These are phyloP conservation scores for Siniperca chuatsi DNA, from an alignment of 2,113 vertebrate genomes.

Conservation along the genomic window DNA sequence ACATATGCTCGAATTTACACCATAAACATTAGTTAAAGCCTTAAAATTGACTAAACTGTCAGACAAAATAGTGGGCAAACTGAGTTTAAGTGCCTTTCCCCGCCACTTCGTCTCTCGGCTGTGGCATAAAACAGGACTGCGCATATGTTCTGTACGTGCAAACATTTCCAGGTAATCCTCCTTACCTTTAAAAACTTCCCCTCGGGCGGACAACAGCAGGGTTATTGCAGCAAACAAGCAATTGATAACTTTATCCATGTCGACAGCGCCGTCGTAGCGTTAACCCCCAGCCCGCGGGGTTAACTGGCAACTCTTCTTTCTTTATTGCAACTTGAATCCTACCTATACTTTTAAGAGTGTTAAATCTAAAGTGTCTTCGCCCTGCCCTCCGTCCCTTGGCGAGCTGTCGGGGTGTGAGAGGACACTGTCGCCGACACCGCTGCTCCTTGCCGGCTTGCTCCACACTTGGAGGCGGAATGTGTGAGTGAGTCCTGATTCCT, in stretches of 20 bases:
- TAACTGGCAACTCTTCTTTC: conserved; percentile 75
- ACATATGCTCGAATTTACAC: not conserved
- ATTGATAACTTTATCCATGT: conserved; percentile 87
- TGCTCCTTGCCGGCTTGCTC: conserved; percentile 69
- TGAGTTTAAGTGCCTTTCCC: conserved; percentile 18
- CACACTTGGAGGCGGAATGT: conserved; percentile 76
- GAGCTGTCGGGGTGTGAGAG: conserved; percentile 35
- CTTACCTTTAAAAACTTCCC: conserved; percentile 88
- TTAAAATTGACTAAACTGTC: conserved; percentile 4
- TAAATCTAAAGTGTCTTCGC: conserved; percentile 21
- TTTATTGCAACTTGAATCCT: conserved; percentile 63
- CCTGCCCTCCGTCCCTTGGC: conserved; percentile 43
- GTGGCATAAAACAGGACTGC: not conserved
- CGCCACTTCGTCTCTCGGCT: not conserved
- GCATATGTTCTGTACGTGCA: not conserved
- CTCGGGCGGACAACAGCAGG: conserved; percentile 79
- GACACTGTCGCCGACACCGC: conserved; percentile 49
- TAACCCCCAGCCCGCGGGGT: conserved; percentile 78
- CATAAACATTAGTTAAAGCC: not conserved
- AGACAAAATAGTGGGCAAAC: conserved; percentile 29
- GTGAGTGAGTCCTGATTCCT: conserved; percentile 78
- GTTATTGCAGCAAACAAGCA: conserved; percentile 79
- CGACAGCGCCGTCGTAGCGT: conserved; percentile 65
- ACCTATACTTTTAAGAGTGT: conserved; percentile 48
- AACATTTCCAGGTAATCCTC: conserved; percentile 29